These are phyloP conservation scores for Vireo altiloquus DNA, from an alignment of 2,113 vertebrate species.

Conservation along the genomic window DNA sequence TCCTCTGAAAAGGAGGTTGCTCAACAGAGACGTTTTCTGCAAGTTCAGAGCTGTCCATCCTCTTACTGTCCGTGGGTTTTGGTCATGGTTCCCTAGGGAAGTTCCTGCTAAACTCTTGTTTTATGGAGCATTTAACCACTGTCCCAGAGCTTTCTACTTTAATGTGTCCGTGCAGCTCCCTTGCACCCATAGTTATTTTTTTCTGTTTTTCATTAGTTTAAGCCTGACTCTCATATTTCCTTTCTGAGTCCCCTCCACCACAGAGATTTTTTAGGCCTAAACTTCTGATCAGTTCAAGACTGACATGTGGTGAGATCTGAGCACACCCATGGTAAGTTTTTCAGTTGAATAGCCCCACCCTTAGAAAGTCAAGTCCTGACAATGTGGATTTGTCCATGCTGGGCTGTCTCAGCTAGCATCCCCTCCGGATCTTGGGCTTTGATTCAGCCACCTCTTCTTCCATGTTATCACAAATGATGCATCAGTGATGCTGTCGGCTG, in stretches of 20 bases:
- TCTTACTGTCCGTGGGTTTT: neutral
- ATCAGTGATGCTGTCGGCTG: fast-evolving
- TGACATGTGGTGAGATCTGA: neutral
- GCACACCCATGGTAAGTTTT: neutral
- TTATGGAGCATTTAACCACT: neutral
- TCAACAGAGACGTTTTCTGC: neutral
- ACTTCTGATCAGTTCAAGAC: neutral
- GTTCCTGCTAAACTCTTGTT: neutral
- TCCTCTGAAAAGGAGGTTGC: neutral
- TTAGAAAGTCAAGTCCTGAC: neutral
- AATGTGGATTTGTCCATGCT: neutral
- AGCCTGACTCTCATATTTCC: neutral
- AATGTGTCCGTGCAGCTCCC: neutral
- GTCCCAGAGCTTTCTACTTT: neutral
- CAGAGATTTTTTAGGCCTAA: neutral
- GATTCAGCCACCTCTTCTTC: neutral
- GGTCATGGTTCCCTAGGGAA: neutral
- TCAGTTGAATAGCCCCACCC: neutral
- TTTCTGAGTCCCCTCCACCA: neutral
- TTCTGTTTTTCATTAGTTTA: neutral
- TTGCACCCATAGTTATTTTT: neutral
- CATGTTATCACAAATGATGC: neutral
- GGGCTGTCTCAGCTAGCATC: neutral
- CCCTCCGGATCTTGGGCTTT: neutral
- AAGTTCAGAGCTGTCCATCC: neutral